Conservation (phyloP, 2,797 vertebrate genomes). For the Neosilurus hyrtlii region DNA sequence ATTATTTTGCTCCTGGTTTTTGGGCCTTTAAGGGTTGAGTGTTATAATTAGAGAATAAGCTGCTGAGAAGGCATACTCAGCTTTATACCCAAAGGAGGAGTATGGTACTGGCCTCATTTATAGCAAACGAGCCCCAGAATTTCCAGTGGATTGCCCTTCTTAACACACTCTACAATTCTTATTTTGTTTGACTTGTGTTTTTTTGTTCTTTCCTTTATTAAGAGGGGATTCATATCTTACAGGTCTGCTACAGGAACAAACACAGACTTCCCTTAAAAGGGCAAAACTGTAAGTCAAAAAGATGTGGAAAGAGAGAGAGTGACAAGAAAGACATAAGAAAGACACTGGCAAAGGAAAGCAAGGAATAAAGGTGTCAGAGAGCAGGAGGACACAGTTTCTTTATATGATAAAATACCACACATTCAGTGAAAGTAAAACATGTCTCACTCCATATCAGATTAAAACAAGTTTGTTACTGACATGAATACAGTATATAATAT, state of each 20-base stretch:
- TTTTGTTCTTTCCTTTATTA: slow-evolving; percentile 46
- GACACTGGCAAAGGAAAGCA: slow-evolving; percentile 49
- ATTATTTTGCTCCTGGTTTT: neutral
- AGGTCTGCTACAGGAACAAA: slow-evolving; percentile 46
- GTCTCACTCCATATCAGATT: neutral
- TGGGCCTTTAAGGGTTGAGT: slow-evolving; percentile 18
- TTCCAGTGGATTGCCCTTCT: slow-evolving; percentile 61
- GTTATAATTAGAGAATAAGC: slow-evolving; percentile 21
- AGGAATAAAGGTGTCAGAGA: slow-evolving; percentile 37
- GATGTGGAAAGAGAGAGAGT: slow-evolving; percentile 50
- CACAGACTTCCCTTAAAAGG: slow-evolving; percentile 72
- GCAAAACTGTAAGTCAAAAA: slow-evolving; percentile 68
- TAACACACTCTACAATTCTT: slow-evolving; percentile 38
- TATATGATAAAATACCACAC: neutral
- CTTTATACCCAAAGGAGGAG: slow-evolving; percentile 60
- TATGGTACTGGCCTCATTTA: slow-evolving; percentile 50
- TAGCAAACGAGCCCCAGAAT: slow-evolving; percentile 47
- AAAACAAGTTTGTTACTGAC: neutral
- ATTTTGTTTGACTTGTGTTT: slow-evolving; percentile 48
- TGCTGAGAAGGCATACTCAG: slow-evolving; percentile 48
- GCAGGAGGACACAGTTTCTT: neutral
- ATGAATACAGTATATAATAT: no score
- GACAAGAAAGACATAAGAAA: slow-evolving; percentile 40
- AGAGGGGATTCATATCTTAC: slow-evolving; percentile 48
- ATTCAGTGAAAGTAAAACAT: neutral